Evolutionary conservation across 2,797 vertebrate genomes (phyloP), one percentile per base, ranked within the genome.

Genomic region (Acanthurus leucopareius): DNA sequence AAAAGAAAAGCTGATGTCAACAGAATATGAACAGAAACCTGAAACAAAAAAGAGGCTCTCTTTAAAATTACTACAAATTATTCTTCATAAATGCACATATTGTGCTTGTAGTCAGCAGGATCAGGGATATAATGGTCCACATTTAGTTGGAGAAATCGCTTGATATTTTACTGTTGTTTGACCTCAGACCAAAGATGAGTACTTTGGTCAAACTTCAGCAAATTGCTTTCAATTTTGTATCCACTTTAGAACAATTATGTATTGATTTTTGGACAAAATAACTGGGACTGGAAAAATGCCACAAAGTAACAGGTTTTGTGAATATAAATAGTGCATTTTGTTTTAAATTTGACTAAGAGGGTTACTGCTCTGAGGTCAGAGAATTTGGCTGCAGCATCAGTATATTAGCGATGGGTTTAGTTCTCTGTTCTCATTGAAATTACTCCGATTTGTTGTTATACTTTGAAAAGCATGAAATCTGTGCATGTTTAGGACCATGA

Each of bases 11-110:
- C 14, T 77, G 13, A 45, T 20, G 22, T 73, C 9, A 56, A 51
- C 71, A 64, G 42, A 48, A 53, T 72, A 69, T 73, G 52, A 49
- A 72, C 8, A 38, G 17, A 9, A 75, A 73, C 59, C 69, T 65
- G 38, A 62, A 44, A 32, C 32, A 40, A 52, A 14, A 76, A 57
- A 71, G 38, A 20, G 17, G 61, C 51, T 3, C 57, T 38, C 7
- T 65, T 54, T 40, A 28, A 8, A 74, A 35, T 62, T n/a, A 35
- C 28, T 74, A 22, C 54, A 59, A 73, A 71, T 59, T 57, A 82
- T 58, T 56, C 59, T 44, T 58, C 61, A 42, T 67, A 13, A 44
- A 69, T 75, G 47, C 32, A 75, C 63, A 25, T 7, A 77, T 32
- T 32, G 28, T 32, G 28, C 28, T 32, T 32, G 3, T 32, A 32